Evolutionary conservation across 2,797 vertebrate species (phyloP).

Genomic region (Peromyscus eremicus): DNA sequence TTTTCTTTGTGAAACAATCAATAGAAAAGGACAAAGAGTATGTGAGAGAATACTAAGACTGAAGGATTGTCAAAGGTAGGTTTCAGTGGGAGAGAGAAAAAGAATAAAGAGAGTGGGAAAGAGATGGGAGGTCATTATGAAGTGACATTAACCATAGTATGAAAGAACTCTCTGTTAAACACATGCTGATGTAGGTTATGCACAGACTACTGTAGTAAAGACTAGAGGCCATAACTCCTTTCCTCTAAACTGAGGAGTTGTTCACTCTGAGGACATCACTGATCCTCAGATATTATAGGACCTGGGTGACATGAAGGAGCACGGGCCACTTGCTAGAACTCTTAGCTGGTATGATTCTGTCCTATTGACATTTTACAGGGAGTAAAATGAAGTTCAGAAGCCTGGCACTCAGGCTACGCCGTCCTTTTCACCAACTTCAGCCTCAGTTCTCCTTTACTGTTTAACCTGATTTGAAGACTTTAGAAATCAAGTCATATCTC

Average conservation of each 20-base stretch:
- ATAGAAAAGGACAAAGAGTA: background rate
- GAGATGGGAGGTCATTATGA: background rate
- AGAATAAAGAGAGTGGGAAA: background rate
- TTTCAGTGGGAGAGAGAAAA: background rate
- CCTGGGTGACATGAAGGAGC: too few relatives aligned
- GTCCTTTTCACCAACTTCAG: background rate
- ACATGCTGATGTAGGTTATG: too few relatives aligned
- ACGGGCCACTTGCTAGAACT: background rate
- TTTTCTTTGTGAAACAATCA: background rate
- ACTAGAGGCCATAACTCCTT: background rate
- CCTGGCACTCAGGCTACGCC: background rate
- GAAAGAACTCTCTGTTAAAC: background rate
- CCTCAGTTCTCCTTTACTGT: background rate
- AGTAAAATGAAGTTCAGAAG: background rate
- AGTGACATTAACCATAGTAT: background rate
- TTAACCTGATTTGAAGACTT: constrained; percentile 11
- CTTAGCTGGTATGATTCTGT: background rate
- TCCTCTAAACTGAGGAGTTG: background rate
- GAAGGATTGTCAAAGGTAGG: background rate
- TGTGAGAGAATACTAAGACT: background rate
- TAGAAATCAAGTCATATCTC: background rate
- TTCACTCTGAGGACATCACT: background rate
- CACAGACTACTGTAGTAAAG: background rate
- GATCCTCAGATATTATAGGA: background rate
- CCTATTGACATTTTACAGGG: background rate